phyloP scores from a whole-genome alignment of 2,888 invertebrate species.

The Bibio marci region DNA sequence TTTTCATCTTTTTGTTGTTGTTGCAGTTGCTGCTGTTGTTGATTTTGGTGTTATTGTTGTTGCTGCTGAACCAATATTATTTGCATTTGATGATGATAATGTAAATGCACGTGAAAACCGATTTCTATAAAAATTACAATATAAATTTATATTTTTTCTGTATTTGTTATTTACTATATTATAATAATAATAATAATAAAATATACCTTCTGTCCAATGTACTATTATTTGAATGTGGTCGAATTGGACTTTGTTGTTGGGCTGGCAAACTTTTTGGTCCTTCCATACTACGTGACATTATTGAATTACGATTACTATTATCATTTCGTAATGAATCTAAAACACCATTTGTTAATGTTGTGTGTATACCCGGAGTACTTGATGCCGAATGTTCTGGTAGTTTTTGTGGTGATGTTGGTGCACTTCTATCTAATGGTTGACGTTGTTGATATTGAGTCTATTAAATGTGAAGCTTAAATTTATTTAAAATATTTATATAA shows the following conservation, averaged over 20 bases:
- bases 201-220: slow-evolving; percentile 37
- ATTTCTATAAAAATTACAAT: slow-evolving; percentile 30
- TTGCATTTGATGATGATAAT: slow-evolving; percentile 33
- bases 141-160: no score
- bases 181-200: no score
- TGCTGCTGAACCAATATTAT: slow-evolving; percentile 23
- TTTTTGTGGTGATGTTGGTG: slow-evolving; percentile 37
- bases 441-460: no score
- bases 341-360: slow-evolving; percentile 12
- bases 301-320: slow-evolving; percentile 18
- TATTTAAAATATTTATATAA: no score
- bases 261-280: slow-evolving; percentile 37
- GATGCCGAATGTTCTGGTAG: slow-evolving; percentile 25
- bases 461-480: no score
- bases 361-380: slow-evolving; percentile 22
- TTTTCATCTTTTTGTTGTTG: no score
- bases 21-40: no score
- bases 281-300: slow-evolving; percentile 43
- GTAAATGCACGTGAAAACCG: slow-evolving; percentile 44
- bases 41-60: slow-evolving; percentile 42
- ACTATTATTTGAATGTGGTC: slow-evolving; percentile 28
- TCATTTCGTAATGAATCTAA: slow-evolving; percentile 10
- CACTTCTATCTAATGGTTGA: no score
- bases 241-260: slow-evolving; percentile 28
- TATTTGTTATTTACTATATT: no score